phyloP scores from a whole-genome alignment of 2,797 vertebrate genomes.

The Artibeus lituratus region DNA sequence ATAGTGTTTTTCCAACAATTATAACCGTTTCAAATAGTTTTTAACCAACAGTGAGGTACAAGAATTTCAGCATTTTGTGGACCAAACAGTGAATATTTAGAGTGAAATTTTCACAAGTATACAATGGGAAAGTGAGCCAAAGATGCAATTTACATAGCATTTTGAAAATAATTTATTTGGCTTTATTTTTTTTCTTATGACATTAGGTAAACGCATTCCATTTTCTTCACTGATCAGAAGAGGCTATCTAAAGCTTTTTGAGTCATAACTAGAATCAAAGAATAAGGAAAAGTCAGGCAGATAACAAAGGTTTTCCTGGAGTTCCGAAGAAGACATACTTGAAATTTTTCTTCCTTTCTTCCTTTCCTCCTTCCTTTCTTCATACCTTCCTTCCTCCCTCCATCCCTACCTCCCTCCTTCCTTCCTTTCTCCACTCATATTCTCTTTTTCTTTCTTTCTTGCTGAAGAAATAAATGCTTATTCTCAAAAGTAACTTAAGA shows the following conservation, averaged over 20 bases:
- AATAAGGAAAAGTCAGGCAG: background rate
- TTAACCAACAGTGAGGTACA: background rate
- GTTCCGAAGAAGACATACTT: background rate
- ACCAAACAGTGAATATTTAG: background rate
- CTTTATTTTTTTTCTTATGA: background rate
- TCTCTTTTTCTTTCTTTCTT: background rate
- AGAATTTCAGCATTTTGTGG: background rate
- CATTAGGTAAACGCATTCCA: background rate
- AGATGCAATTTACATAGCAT: background rate
- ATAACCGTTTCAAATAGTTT: background rate
- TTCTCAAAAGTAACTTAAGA: background rate
- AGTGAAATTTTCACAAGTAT: background rate
- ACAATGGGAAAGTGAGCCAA: background rate
- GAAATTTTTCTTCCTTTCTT: background rate
- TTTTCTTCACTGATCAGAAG: conserved; percentile 10
- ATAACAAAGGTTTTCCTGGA: background rate
- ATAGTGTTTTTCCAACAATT: background rate
- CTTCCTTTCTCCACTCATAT: background rate
- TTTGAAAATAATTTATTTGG: background rate
- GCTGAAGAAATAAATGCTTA: background rate
- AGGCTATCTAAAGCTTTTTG: background rate
- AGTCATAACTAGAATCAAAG: background rate
- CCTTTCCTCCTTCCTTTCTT: background rate
- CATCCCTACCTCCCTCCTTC: fast-evolving
- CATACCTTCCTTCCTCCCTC: background rate